Evolutionary conservation across 37 sponge, comb jelly and placozoan species (phyloP).

Genomic region (Spongilla lacustris): DNA sequence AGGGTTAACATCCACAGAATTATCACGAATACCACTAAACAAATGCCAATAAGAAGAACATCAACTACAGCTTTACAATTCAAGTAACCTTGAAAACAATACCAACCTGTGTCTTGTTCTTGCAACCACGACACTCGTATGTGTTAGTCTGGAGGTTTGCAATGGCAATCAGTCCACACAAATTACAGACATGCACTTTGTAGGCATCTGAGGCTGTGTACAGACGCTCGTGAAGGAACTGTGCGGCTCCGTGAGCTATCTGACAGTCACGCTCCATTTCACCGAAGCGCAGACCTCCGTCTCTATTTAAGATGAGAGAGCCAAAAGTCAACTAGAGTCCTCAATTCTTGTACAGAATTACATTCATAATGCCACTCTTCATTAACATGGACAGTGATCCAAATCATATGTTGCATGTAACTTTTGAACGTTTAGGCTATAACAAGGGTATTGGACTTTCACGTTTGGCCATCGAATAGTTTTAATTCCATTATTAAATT

Average conservation of each 20-base stretch:
- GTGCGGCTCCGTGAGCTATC: constrained; percentile 98
- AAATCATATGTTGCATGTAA: too few species aligned
- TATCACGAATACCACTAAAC: neutral
- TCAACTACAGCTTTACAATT: too few species aligned
- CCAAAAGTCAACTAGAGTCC: neutral
- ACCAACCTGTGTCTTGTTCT: constrained; percentile 94
- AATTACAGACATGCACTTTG: constrained; percentile 91
- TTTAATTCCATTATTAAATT: too few species aligned
- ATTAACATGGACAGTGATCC: too few species aligned
- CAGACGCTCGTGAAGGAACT: constrained; percentile 97
- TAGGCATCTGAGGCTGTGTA: constrained; percentile 96
- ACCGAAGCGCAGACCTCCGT: constrained; percentile 99
- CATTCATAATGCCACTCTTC: too few species aligned
- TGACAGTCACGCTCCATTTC: constrained; percentile 99
- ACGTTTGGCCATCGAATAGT: too few species aligned
- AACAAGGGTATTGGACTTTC: too few species aligned
- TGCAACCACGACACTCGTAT: constrained; percentile 97
- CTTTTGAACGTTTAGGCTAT: too few species aligned
- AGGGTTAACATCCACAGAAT: too few species aligned
- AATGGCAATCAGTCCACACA: constrained; percentile 97
- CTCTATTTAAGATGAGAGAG: constrained; percentile 47
- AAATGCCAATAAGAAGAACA: too few species aligned
- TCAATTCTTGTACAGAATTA: too few species aligned
- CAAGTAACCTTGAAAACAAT: neutral
- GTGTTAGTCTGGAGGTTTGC: constrained; percentile 93